These are phyloP conservation scores for Bolinopsis microptera DNA, from an alignment of 37 sponge, comb jelly and placozoan genomes.

Conservation along the genomic window DNA sequence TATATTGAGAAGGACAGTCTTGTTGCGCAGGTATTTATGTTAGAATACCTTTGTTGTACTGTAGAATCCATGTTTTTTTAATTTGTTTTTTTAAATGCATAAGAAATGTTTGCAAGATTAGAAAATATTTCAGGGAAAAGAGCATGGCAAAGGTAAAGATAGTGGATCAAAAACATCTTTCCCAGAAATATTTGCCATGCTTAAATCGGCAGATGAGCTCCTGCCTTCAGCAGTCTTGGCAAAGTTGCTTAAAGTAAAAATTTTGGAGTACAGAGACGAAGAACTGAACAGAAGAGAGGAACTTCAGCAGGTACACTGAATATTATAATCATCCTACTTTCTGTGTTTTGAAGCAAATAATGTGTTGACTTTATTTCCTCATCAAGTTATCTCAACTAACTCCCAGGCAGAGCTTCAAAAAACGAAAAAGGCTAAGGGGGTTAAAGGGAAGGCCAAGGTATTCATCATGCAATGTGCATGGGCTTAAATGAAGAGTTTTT, in stretches of 20 bases:
- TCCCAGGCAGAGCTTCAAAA: background rate
- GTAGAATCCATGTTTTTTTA: too few species aligned
- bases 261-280: conserved; percentile 21
- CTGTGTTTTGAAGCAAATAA: background rate
- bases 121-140: conserved; percentile 63
- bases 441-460: background rate
- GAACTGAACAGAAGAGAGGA: conserved; percentile 37
- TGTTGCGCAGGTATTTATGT: conserved; percentile 10
- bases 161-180: conserved; percentile 9
- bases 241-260: conserved; percentile 46
- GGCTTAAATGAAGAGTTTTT: too few species aligned
- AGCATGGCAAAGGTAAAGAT: conserved; percentile 21
- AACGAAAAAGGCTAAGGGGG: background rate
- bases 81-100: too few species aligned
- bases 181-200: background rate
- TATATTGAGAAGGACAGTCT: conserved; percentile 48
- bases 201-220: conserved; percentile 6
- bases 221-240: background rate
- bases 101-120: too few species aligned
- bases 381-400: background rate
- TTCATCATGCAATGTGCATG: background rate
- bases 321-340: too few species aligned
- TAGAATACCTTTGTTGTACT: too few species aligned
- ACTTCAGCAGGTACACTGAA: conserved; percentile 1
- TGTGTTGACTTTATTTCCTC: background rate